A percentile compares a stretch with the other conserved stretches of the same genome.
Conservation (phyloP, 2,888 invertebrate species). For the Tridacna crocea region DNA sequence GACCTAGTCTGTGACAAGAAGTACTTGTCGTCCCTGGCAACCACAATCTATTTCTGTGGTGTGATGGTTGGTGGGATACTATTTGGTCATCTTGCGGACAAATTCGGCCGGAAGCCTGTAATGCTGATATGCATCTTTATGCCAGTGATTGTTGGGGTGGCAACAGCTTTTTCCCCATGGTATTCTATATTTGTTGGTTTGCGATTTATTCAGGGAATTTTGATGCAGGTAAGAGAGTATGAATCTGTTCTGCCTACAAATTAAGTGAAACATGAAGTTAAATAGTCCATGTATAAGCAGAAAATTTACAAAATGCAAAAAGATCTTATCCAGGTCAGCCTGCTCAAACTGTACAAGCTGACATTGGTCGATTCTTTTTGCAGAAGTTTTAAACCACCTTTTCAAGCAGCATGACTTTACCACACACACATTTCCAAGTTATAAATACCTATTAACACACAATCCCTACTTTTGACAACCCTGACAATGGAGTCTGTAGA, state of each 20-base stretch:
- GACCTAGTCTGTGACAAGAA: constrained; percentile 73
- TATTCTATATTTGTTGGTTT: constrained; percentile 73
- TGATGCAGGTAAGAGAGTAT: constrained; percentile 74
- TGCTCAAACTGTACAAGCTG: too few species aligned
- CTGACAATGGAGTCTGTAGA: too few species aligned
- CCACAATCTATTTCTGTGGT: constrained; percentile 81
- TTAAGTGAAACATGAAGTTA: too few species aligned
- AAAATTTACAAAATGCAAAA: too few species aligned
- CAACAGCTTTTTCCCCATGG: constrained; percentile 69
- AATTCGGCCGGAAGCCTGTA: constrained; percentile 76
- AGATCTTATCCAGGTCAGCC: too few species aligned
- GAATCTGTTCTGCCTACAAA: background rate
- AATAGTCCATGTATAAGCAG: too few species aligned
- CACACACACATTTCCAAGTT: too few species aligned
- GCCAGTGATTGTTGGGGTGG: constrained; percentile 71
- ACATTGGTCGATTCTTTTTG: too few species aligned
- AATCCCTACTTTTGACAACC: too few species aligned
- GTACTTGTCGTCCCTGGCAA: constrained; percentile 72
- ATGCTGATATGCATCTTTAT: constrained; percentile 72
- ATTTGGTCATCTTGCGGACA: constrained; percentile 78
- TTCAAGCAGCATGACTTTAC: too few species aligned
- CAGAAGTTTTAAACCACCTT: too few species aligned
- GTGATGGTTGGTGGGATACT: constrained; percentile 81
- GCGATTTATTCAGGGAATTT: constrained; percentile 74
- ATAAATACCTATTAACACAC: too few species aligned